Evolutionary conservation across 1,140 invertebrate species (phyloP), one percentile per base, ranked within the genome.

Genomic region (Ips typographus): DNA sequence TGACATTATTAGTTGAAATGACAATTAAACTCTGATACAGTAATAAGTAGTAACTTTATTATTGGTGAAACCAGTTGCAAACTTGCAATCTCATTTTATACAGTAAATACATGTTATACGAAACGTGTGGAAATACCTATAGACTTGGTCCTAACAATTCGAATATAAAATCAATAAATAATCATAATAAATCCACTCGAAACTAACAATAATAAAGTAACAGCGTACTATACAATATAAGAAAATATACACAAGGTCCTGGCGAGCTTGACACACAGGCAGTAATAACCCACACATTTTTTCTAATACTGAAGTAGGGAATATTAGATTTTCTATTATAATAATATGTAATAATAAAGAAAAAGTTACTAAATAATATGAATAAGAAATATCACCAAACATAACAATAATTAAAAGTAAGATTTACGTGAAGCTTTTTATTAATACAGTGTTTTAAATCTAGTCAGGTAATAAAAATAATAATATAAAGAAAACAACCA

Each of bases 101-200:
- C 76, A 77, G 75, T 77, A 77, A 77, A 77, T 76, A 22, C 22
- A 22, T 22, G 22, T 22, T 22, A 8, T 49, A 77, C 72, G 70
- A 76, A 76, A 77, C 70, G 44, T 49, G 74, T 77, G 76, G 72
- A 75, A 77, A 77, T 75, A 70, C 74, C 65, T 60, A 68, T 58
- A 36, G 4, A 72, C 75, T 77, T 76, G 74, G 74, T 76, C 76
- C 75, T 77, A 77, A 75, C 74, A 74, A 69, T 68, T 74, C 58
- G 70, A 64, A 65, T 70, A 72, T 68, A 72, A 69, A 70, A 55
- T 60, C 51, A 74, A 74, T 74, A 74, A 73, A 75, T 74, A 49
- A 71, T 71, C 57, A 70, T 49, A 2, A 6, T 49, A 70, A 22
- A 22, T 22, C 47, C 71, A 72, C 68, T 64, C 67, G 61, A 65